Conservation (phyloP, 1,140 invertebrate species). For the Tetragonula clypearis region DNA sequence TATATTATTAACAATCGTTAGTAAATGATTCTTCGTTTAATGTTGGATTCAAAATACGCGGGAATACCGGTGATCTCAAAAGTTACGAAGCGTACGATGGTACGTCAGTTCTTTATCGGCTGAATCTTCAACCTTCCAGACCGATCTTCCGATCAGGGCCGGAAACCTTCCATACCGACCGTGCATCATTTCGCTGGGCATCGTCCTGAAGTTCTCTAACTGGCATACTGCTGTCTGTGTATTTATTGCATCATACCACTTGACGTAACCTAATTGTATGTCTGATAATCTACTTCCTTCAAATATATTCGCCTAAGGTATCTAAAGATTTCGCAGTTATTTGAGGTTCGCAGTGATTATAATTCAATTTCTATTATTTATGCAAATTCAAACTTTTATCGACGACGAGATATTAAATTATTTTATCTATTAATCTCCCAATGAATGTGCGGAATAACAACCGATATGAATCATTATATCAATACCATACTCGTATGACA, state of each 20-base stretch:
- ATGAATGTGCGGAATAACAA: too few species aligned
- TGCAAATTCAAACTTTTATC: too few species aligned
- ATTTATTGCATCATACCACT: background rate
- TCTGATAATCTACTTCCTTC: background rate
- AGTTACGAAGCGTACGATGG: background rate
- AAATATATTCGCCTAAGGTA: background rate
- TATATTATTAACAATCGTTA: too few species aligned
- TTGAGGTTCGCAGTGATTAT: too few species aligned
- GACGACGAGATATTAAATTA: too few species aligned
- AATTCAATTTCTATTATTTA: too few species aligned
- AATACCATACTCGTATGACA: too few species aligned
- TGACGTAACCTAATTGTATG: background rate
- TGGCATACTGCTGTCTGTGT: background rate
- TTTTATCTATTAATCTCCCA: too few species aligned
- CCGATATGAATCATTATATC: too few species aligned
- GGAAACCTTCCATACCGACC: constrained; percentile 63
- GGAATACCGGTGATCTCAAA: background rate
- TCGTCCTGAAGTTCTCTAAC: background rate
- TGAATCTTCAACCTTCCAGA: constrained; percentile 31
- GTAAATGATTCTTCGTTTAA: background rate
- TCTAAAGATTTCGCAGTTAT: background rate
- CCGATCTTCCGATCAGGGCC: constrained; percentile 54
- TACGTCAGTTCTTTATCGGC: constrained; percentile 54
- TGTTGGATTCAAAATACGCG: background rate
- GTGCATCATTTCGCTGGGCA: background rate